Base-by-base conservation (phyloP, 2,888 invertebrate genomes). In the Sphaeridia pumilis region DNA sequence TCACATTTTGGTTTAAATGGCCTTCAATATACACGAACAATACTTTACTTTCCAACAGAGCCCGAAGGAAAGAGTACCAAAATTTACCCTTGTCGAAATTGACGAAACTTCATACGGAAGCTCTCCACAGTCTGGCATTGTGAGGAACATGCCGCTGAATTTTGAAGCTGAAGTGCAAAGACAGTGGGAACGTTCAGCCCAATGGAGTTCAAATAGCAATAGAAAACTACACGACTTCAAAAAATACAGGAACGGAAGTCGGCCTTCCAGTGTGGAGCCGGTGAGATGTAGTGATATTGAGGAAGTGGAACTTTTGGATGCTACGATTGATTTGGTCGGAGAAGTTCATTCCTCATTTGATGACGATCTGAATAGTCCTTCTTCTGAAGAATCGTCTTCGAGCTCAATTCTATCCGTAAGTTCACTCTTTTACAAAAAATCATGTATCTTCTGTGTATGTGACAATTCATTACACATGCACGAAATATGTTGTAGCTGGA, bases 81-180 rank as follows among this genome's bases (percentile, higher is more conserved):
- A n/a, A n/a, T n/a, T n/a, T n/a, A n/a, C n/a, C n/a, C n/a, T n/a
- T n/a, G n/a, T n/a, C n/a, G n/a, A n/a, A n/a, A n/a, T 46, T 14
- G 46, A 31, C 35, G n/a, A 12, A 20, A 27, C 46, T 12, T 52
- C 24, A 2, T 42, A 46, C 17, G 52, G 52, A 17, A 25, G 46
- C 10, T 42, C 49, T 31, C 55, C 58, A 20, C 58, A 57, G 41
- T 58, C 54, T 45, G 60, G 60, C 44, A 58, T 59, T 3, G 55
- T 60, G 43, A 52, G 56, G 17, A 58, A 50, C 21, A 56, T 62
- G 49, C 55, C 58, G 4, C 35, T 49, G 17, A 54, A 57, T 54
- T 61, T 59, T 27, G 64, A 64, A 35, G 55, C 64, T 7, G 64
- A 64, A 50, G 36, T 57, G 7, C 64, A 64, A 43, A 28, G 64